Evolutionary conservation across 2,888 invertebrate species (phyloP).

Genomic region (Diarsia mendica): DNA sequence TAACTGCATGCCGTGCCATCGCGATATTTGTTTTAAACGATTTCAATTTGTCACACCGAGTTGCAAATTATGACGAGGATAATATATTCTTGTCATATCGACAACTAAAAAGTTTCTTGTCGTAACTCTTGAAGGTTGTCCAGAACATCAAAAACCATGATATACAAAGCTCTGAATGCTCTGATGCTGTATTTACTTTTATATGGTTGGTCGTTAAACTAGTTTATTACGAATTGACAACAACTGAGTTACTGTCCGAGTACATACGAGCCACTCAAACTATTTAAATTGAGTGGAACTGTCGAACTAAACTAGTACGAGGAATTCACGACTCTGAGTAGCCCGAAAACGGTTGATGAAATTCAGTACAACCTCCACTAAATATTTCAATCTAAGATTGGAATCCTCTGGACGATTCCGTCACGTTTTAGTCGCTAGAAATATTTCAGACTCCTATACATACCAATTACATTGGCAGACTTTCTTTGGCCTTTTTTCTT

Average conservation of each 20-base stretch:
- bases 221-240: conserved; percentile 22
- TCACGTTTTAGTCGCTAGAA: conserved; percentile 27
- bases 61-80: neutral
- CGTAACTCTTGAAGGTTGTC: conserved; percentile 22
- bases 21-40: conserved; percentile 28
- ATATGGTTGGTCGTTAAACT: conserved; percentile 27
- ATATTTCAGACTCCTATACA: conserved; percentile 21
- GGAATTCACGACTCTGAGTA: conserved; percentile 6
- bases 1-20: conserved; percentile 26
- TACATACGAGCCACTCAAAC: conserved; percentile 24
- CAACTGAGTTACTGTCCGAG: conserved; percentile 6
- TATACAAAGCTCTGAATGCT: conserved; percentile 38
- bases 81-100: conserved; percentile 19
- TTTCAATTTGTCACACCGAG: conserved; percentile 33
- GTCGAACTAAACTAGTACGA: conserved; percentile 4
- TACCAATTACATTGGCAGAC: conserved; percentile 10
- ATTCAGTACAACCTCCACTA: conserved; percentile 18
- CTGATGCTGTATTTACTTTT: conserved; percentile 50
- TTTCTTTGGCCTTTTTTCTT: conserved; percentile 18
- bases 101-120: conserved; percentile 4
- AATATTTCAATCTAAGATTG: conserved; percentile 32
- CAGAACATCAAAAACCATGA: conserved; percentile 26
- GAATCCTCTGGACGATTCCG: conserved; percentile 19
- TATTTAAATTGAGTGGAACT: conserved; percentile 30
- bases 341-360: conserved; percentile 4